Percentiles rank a stretch among this genome's conserved stretches.
Conservation (phyloP, 1,140 invertebrate genomes). For the Apocrypta bakeri region DNA sequence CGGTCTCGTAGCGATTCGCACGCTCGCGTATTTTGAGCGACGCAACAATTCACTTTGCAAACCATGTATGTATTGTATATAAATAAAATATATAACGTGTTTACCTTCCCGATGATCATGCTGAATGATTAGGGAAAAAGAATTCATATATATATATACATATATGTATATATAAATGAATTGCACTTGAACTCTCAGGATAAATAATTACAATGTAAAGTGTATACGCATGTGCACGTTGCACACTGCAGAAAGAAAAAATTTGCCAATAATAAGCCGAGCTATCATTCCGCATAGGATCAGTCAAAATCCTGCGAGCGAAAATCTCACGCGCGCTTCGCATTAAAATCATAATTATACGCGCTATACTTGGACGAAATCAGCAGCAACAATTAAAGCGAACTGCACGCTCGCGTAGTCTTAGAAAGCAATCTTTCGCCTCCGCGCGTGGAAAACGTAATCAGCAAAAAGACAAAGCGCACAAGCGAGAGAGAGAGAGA, state of each 20-base stretch:
- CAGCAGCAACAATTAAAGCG: constrained; percentile 34
- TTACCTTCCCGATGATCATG: no score
- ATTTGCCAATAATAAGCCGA: neutral
- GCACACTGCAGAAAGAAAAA: no score
- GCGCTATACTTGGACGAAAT: neutral
- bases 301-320: neutral
- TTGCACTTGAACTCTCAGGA: no score
- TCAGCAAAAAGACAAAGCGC: constrained; percentile 23
- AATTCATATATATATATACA: no score
- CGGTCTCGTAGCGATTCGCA: neutral
- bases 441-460: constrained; percentile 30
- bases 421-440: constrained; percentile 37
- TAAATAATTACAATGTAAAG: no score
- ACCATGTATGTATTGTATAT: no score
- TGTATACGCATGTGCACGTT: no score
- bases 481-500: neutral
- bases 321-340: neutral
- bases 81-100: no score
- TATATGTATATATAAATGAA: no score
- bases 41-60: no score
- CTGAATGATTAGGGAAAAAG: no score
- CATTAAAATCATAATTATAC: neutral
- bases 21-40: neutral
- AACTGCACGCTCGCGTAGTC: constrained; percentile 27
- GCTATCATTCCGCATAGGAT: neutral